Base-by-base conservation (phyloP, 2,888 invertebrate species). In the Exephanes ischioxanthus region DNA sequence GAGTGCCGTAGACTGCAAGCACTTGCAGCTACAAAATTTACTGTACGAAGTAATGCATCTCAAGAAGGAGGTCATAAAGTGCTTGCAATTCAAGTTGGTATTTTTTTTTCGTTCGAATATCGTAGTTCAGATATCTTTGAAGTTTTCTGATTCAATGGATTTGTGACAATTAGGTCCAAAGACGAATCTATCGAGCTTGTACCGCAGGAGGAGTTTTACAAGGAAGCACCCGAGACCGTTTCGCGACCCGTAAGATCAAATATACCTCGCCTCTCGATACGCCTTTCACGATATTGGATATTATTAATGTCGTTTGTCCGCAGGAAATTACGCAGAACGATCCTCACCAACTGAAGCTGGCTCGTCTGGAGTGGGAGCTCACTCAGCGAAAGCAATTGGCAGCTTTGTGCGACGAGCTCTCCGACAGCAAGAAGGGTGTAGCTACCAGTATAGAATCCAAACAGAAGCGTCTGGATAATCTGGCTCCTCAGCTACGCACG, bases 31-130 rank as follows among this genome's bases (percentile, higher is more conserved):
- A 78, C 99, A 99, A 94, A 99, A 99, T 94, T 95, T 99, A 73
- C 94, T 99, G 5, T 99, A 99, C 93, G 99, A 99, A 95, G 97
- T 98, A 9, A 97, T 98, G 92, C 98, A 99, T 95, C 95, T 99
- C 26, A 97, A 98, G 89, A 98, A 98, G 90, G 99, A 99, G 95
- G 98, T 98, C n/a, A 96, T 97, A 26, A 98, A 98, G 91, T 99
- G 99, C 92, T 95, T 98, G 84, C 98, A 99, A 92, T 99, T 99
- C 93, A 99, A 98, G 96, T 97, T 94, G 93, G 95, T 91, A 63
- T 53, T 53, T n/a, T 14, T 45, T 45, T 14, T 16, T 0, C 0
- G 3, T 45, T 14, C 3, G 4, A 45, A 51, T 77, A 66, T 45
- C 6, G 3, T 71, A 51, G 67, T 67, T 53, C 63, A 58, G 63